Evolutionary conservation across 2,113 vertebrate genomes (phyloP), one percentile per base, ranked within the genome.

Genomic region (Danionella cerebrum): DNA sequence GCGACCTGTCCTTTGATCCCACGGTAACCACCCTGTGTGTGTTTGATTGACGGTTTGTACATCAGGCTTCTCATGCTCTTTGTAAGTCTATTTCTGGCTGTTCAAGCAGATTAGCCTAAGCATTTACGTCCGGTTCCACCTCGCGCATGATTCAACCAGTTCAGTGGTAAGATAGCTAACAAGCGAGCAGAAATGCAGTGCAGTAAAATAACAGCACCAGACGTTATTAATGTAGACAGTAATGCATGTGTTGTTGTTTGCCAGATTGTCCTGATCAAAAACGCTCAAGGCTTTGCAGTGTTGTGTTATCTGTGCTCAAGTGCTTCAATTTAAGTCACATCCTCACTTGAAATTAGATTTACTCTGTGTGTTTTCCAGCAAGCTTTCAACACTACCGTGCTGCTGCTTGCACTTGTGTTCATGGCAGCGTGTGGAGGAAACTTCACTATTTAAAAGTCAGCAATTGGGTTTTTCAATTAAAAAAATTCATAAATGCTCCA

Each of bases 401-500:
- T 41, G 41, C 60, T 41, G 12, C 57, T 21, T 36, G 19, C 36
- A 2, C 18, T 38, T 69, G n/a, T 22, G n/a, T 19, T 16, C 47
- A 18, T 35, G 10, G 38, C 16, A 19, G 11, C 36, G 57, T 41
- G 10, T 18, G 48, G 83, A 42, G 24, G 16, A 77, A 83, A 80
- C 79, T 81, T 14, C 44, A 64, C 67, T 76, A 85, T 84, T 86
- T 79, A 73, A 82, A 82, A 71, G 72, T 35, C 71, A 80, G 51
- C 72, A 29, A 64, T 65, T 78, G 58, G 48, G 51, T 48, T 75
- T 80, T 72, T 76, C 52, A n/a, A n/a, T 57, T 57, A 14, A 11
- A 66, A 70, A n/a, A n/a, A n/a, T n/a, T n/a, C n/a, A n/a, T n/a
- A n/a, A n/a, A n/a, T n/a, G n/a, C n/a, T n/a, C n/a, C n/a, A n/a